Percentiles rank a stretch among this genome's conserved stretches.
phyloP scores from a whole-genome alignment of 2,797 vertebrate genomes.

The Ambastaia sidthimunki region DNA sequence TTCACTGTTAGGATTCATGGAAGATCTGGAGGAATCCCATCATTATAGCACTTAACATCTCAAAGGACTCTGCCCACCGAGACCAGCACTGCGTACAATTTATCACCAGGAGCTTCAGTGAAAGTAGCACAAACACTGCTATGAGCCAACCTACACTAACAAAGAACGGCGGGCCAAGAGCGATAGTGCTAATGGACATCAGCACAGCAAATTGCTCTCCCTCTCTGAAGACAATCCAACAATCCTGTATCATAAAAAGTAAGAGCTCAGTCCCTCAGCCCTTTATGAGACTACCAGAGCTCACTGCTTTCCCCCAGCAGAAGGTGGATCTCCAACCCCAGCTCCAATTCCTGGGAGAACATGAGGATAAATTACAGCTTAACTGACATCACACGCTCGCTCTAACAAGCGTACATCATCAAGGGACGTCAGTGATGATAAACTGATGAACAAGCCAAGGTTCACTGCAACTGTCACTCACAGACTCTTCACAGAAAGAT shows the following conservation, averaged over 20 bases:
- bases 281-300: background rate
- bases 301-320: background rate
- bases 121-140: conserved; percentile 63
- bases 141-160: conserved; percentile 44
- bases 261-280: background rate
- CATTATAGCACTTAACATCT: conserved; percentile 78
- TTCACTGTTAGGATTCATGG: conserved; percentile 64
- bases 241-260: conserved; percentile 8
- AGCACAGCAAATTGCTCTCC: conserved; percentile 39
- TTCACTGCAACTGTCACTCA: conserved; percentile 47
- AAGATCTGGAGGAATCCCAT: conserved; percentile 71
- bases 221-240: conserved; percentile 39
- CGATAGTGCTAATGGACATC: conserved; percentile 29
- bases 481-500: conserved; percentile 13
- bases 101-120: conserved; percentile 67
- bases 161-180: conserved; percentile 44
- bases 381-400: conserved; percentile 34
- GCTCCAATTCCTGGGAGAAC: conserved; percentile 25
- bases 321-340: background rate
- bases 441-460: conserved; percentile 41
- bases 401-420: conserved; percentile 41
- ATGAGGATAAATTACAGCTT: conserved; percentile 32
- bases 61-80: conserved; percentile 68
- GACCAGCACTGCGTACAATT: conserved; percentile 70
- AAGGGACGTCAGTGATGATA: conserved; percentile 31